Evolutionary conservation across 2,888 invertebrate genomes (phyloP).

Genomic region (Hemithea aestivaria): DNA sequence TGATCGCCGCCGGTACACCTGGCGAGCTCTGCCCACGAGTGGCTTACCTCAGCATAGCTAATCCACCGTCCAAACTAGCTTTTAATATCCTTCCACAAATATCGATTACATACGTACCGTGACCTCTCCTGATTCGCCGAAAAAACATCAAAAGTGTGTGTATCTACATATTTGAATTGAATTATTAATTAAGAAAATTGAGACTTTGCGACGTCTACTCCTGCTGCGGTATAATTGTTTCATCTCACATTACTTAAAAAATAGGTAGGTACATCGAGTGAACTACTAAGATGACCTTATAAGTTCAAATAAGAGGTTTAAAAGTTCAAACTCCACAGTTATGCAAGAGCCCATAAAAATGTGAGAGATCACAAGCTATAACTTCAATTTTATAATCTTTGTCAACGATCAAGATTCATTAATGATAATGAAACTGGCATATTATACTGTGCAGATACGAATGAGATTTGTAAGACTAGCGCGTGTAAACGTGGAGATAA

Average conservation of each 20-base stretch:
- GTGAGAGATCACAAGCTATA: no score
- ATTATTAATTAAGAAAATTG: conserved; percentile 24
- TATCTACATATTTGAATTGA: conserved; percentile 13
- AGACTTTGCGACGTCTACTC: conserved; percentile 18
- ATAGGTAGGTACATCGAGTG: no score
- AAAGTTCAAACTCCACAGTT: no score
- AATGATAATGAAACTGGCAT: no score
- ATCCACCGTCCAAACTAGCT: conserved; percentile 57
- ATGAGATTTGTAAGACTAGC: no score
- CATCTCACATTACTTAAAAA: conserved; percentile 13
- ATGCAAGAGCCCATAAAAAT: no score
- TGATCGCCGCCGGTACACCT: conserved; percentile 62
- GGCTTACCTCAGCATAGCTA: conserved; percentile 57
- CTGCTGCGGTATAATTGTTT: conserved; percentile 16
- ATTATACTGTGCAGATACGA: no score
- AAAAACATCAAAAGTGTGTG: conserved; percentile 16
- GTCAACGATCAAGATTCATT: no score
- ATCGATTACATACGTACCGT: conserved; percentile 39
- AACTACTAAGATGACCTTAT: no score
- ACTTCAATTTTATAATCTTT: no score
- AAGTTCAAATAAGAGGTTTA: no score
- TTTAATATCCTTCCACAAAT: conserved; percentile 51
- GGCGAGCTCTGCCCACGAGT: conserved; percentile 29
- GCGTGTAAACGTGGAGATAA: no score
- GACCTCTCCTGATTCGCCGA: conserved; percentile 19